Base-by-base conservation (phyloP, 23 tunicate genomes). In the Phallusia fumigata region DNA sequence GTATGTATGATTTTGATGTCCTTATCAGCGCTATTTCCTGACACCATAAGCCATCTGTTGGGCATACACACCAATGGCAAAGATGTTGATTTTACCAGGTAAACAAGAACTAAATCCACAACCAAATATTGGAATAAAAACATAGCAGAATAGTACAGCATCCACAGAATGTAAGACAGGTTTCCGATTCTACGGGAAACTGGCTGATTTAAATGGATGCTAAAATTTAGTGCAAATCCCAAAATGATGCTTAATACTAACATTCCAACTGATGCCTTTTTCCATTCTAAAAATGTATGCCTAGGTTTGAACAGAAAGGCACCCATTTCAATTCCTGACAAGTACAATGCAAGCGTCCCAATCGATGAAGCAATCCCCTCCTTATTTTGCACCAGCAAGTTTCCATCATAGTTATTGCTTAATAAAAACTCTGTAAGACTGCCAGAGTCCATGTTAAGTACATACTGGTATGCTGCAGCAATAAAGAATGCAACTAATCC, bases 131-230 rank as follows among this genome's bases (percentile, higher is more conserved):
- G 32, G 5, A 77, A 77, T 44, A 84, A 32, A 30, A 93, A 72
- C 19, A 76, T 75, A 26, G 79, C 36, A 19, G 82, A 65, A 19
- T 73, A 69, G 13, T 89, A 75, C 33, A 82, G 22, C 24, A 94
- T 40, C 94, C 98, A 89, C 36, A 89, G 44, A 16, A 82, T 80
- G 44, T 89, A 94, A 35, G 98, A 79, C 19, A 86, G 33, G 75
- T 94, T 94, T 31, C 90, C 98, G 30, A 94, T 35, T 32, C 98
- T 77, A 24, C 98, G 64, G 6, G 98, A 94, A 26, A 89, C 75
- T 0, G 88, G 90, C 53, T 94, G 98, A 30, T 89, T 53, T 33
- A 30, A 34, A 18, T 34, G 19, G 8, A 33, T 81, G 31, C 79
- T 79, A 3, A 83, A 22, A 47, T 76, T 69, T 2, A 79, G n/a